Percentiles rank a stretch among this genome's conserved stretches.
phyloP scores from a whole-genome alignment of 2,888 invertebrate species.

The Eristalis arbustorum region DNA sequence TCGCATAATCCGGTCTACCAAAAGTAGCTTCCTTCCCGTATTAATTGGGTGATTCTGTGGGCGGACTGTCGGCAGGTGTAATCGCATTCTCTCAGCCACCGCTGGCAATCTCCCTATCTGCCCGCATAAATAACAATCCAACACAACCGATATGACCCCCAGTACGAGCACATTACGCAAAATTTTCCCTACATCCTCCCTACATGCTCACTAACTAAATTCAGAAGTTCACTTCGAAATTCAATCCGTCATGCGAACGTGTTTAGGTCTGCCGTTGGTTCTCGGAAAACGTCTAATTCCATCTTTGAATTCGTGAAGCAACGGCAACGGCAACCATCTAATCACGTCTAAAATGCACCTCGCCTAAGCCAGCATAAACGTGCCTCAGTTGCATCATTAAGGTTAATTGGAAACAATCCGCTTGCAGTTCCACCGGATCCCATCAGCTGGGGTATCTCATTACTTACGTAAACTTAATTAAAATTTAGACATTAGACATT shows the following conservation, averaged over 20 bases:
- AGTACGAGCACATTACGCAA: too few species aligned
- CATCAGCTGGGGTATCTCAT: conserved; percentile 2
- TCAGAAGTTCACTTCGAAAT: neutral
- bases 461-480: conserved; percentile 18
- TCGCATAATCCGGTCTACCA: too few species aligned
- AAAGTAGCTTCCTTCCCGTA: too few species aligned
- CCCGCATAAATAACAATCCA: too few species aligned
- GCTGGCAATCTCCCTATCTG: too few species aligned
- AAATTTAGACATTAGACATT: conserved; percentile 1
- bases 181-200: too few species aligned
- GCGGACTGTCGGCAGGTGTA: too few species aligned
- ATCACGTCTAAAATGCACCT: neutral
- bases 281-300: neutral
- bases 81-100: too few species aligned
- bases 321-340: neutral
- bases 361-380: neutral
- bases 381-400: conserved; percentile 1
- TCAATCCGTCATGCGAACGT: neutral
- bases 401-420: conserved; percentile 17
- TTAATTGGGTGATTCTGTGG: too few species aligned
- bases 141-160: too few species aligned
- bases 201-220: too few species aligned
- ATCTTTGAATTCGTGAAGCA: neutral
- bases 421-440: neutral
- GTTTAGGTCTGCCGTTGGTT: neutral